Base-by-base conservation (phyloP, 2,797 vertebrate genomes). In the Chaetodon trifasciatus region DNA sequence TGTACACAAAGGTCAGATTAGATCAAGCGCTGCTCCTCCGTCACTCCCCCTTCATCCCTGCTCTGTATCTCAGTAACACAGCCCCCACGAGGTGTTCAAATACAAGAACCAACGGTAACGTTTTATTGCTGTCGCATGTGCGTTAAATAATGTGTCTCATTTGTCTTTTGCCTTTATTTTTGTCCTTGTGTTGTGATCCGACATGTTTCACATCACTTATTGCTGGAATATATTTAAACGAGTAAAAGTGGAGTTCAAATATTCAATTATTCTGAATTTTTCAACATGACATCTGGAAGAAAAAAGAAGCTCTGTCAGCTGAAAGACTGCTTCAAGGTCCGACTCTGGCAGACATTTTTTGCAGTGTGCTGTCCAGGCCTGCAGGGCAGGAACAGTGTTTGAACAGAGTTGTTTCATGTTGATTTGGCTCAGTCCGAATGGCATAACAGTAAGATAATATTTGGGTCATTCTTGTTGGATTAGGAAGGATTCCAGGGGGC, bases 381-480 rank as follows among this genome's bases (percentile, higher is more conserved):
- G 32, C 60, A 23, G 83, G 76, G 61, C 61, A 32, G 24, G 11
- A 16, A 8, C 37, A 3, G 21, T 17, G 63, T 61, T 74, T 74
- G 49, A 66, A 74, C 39, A 58, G 19, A 52, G 44, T 4, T 68
- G 40, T 78, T 74, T 63, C 64, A 49, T 63, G 70, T 73, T 24
- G 55, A 17, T 62, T 70, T 8, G 15, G 32, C 56, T 58, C 40
- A n/a, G 58, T 35, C 63, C 6, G 17, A 60, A 49, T 55, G 69
- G 56, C 74, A 60, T 10, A 75, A 72, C 67, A 75, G 68, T 52
- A 78, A 67, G 56, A 58, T 67, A 42, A 71, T 61, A 78, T 81
- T 64, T 80, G 65, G 81, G 83, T 74, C 69, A 63, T 35, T 80
- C 62, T 57, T 85, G 74, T 84, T 70, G 81, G 81, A 78, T 79